Conservation (phyloP, 1,140 invertebrate species). For the Patella vulgata region DNA sequence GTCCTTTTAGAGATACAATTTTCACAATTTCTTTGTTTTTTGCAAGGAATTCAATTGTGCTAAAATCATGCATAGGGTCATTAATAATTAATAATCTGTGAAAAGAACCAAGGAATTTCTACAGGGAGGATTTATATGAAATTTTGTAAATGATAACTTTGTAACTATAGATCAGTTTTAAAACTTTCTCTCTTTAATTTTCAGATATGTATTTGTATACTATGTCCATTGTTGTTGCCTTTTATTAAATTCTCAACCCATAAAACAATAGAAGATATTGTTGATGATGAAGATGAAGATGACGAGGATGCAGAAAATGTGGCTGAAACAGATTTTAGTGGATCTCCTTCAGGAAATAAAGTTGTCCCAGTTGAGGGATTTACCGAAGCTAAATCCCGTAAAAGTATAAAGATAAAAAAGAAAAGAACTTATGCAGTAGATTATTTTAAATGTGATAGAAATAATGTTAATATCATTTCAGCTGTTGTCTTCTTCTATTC, state of each 20-base stretch:
- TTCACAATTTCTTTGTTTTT: neutral
- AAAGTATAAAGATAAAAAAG: conserved; percentile 9
- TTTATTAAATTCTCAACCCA: conserved; percentile 55
- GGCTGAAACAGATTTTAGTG: neutral
- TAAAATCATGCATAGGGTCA: too few relatives aligned
- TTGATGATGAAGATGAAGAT: conserved; percentile 27
- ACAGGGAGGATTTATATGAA: too few relatives aligned
- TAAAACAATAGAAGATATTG: conserved; percentile 20
- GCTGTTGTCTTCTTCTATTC: conserved; percentile 58
- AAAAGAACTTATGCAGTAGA: conserved; percentile 42
- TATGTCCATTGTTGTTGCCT: conserved; percentile 52
- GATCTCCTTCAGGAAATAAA: neutral
- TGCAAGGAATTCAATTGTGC: neutral
- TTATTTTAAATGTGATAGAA: conserved; percentile 27
- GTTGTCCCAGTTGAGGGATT: conserved; percentile 20
- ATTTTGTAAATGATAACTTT: too few relatives aligned
- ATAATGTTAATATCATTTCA: conserved; percentile 39
- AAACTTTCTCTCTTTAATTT: conserved; percentile 26
- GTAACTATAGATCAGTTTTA: too few relatives aligned
- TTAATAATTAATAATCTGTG: too few relatives aligned
- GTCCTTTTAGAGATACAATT: neutral
- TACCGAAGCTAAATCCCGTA: conserved; percentile 24
- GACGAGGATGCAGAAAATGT: conserved; percentile 16
- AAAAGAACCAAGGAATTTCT: too few relatives aligned
- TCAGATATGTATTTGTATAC: conserved; percentile 47